Percentiles rank a stretch among this genome's conserved stretches.
phyloP scores from a whole-genome alignment of 2,888 invertebrate genomes.

The Stenoptilia bipunctidactyla region DNA sequence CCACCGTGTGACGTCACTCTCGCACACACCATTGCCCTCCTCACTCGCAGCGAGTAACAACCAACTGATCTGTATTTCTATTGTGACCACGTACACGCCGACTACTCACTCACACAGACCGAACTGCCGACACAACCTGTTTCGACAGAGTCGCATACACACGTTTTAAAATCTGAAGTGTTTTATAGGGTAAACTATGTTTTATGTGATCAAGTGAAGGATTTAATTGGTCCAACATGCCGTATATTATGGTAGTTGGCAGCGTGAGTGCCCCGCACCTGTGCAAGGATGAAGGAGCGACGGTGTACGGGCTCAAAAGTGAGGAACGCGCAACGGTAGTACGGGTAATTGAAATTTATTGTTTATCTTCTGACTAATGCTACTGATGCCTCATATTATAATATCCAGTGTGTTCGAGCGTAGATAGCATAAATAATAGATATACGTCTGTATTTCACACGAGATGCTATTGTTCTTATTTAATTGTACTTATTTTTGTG shows the following conservation, averaged over 20 bases:
- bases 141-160: conserved; percentile 18
- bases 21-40: conserved; percentile 4
- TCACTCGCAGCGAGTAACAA: too few species aligned
- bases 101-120: conserved; percentile 39
- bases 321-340: conserved; percentile 48
- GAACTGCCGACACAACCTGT: conserved; percentile 31
- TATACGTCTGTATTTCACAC: too few species aligned
- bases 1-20: neutral
- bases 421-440: too few species aligned
- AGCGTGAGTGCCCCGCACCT: conserved; percentile 54
- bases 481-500: too few species aligned
- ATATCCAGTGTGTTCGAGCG: too few species aligned
- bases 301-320: conserved; percentile 59
- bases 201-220: neutral
- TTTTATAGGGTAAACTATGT: conserved; percentile 7
- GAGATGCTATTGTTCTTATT: too few species aligned
- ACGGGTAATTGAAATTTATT: conserved; percentile 22
- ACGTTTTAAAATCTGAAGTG: conserved; percentile 29
- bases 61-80: neutral
- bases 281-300: conserved; percentile 57
- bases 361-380: too few species aligned
- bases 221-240: conserved; percentile 34
- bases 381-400: too few species aligned
- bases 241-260: conserved; percentile 66
- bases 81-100: neutral